A percentile compares a stretch with the other conserved stretches of the same genome.
phyloP scores from a whole-genome alignment of 2,888 invertebrate species.

The Chaetoderma sp. region DNA sequence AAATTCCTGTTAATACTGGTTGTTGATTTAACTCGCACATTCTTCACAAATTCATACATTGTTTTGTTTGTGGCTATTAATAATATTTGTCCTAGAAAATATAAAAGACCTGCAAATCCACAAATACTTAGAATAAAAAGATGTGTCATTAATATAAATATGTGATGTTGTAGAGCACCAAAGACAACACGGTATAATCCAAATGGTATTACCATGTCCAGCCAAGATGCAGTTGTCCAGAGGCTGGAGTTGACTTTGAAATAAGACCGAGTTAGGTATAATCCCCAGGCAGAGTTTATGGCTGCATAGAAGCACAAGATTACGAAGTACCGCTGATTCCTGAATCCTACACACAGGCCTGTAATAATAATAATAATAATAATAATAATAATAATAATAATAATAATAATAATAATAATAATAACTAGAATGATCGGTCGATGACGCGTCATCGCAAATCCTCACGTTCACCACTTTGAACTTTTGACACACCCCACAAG shows the following conservation, averaged over 20 bases:
- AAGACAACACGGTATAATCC: conserved; percentile 35
- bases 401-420: too few relatives aligned
- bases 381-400: too few relatives aligned
- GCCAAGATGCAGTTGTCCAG: conserved; percentile 34
- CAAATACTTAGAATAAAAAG: conserved; percentile 35
- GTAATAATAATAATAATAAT: too few relatives aligned
- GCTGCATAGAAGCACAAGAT: conserved; percentile 46
- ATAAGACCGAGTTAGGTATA: conserved; percentile 39
- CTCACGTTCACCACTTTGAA: too few relatives aligned
- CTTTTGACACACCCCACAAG: too few relatives aligned
- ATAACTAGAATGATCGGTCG: too few relatives aligned
- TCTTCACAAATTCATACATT: conserved; percentile 43
- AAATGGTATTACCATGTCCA: conserved; percentile 40
- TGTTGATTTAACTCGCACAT: conserved; percentile 38
- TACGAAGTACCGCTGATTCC: conserved; percentile 58
- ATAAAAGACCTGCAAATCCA: conserved; percentile 37
- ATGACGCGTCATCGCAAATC: too few relatives aligned
- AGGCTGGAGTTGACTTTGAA: conserved; percentile 34
- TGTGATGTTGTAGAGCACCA: conserved; percentile 30
- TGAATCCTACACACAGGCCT: conserved; percentile 55
- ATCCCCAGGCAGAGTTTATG: conserved; percentile 38
- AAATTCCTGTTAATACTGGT: conserved; percentile 40
- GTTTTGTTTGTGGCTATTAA: conserved; percentile 42
- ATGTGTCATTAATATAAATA: conserved; percentile 41
- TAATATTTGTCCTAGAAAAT: conserved; percentile 38